phyloP scores from a whole-genome alignment of 2,113 vertebrate genomes.

The Aphelocoma coerulescens region DNA sequence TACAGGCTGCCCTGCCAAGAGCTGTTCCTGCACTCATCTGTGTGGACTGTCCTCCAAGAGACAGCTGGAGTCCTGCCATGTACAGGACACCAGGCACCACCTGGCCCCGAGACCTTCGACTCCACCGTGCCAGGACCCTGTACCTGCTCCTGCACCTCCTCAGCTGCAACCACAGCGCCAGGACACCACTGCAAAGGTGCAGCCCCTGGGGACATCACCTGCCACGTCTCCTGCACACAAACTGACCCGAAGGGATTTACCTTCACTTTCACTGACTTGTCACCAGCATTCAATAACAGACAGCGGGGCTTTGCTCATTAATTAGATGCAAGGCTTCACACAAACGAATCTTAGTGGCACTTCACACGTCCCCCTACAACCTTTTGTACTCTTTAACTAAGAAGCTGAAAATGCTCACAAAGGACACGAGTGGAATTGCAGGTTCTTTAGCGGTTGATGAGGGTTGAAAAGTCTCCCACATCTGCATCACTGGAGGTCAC shows the following conservation, averaged over 20 bases:
- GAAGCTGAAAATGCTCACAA: not conserved
- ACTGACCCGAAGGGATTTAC: not conserved
- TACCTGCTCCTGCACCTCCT: not conserved
- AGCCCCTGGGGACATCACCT: not conserved
- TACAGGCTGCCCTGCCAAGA: not conserved
- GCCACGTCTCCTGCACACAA: not conserved
- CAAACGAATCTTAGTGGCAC: constrained; percentile 35
- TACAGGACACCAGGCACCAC: not conserved
- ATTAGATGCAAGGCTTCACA: constrained; percentile 16
- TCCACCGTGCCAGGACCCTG: accelerated
- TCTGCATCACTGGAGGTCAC: not conserved
- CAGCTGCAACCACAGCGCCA: not conserved
- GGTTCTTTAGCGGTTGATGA: not conserved
- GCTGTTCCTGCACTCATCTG: not conserved
- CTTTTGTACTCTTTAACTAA: not conserved
- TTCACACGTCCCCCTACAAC: not conserved
- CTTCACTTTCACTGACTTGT: not conserved
- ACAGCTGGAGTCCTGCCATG: not conserved
- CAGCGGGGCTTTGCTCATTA: constrained; percentile 9
- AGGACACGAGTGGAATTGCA: not conserved
- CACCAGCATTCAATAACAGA: not conserved
- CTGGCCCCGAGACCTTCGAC: accelerated
- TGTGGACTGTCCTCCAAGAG: not conserved
- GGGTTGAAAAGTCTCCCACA: not conserved
- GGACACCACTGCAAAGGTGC: not conserved